These are phyloP conservation scores for Eulemur macaco DNA, from an alignment of 2,113 vertebrate species.

Conservation along the genomic window DNA sequence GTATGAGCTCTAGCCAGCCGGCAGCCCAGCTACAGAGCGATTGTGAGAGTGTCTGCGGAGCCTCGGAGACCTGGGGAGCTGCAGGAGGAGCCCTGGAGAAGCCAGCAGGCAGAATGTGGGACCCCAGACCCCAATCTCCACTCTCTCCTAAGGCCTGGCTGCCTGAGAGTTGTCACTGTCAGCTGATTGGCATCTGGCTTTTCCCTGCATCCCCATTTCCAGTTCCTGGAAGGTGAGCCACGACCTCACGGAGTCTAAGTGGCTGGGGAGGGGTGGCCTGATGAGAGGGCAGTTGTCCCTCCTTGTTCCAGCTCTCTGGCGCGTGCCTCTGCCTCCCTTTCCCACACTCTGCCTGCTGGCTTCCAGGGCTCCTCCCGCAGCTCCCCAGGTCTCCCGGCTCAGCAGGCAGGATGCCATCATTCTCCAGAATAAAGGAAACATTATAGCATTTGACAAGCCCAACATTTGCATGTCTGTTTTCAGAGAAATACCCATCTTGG, in stretches of 20 bases:
- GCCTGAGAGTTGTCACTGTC: background rate
- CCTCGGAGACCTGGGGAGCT: too few species aligned
- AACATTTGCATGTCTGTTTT: constrained; percentile 87
- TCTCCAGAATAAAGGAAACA: constrained; percentile 86
- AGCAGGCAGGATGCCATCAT: constrained; percentile 89
- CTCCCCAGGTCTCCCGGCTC: constrained; percentile 89
- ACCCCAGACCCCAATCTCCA: background rate
- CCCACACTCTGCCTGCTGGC: constrained; percentile 90
- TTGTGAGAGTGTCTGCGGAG: too few species aligned
- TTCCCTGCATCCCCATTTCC: background rate
- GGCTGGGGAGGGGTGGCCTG: too few species aligned
- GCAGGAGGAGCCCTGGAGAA: too few species aligned
- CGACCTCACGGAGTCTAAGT: too few species aligned
- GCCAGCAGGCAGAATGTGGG: too few species aligned
- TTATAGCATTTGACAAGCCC: constrained; percentile 83
- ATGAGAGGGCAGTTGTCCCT: constrained; percentile 71
- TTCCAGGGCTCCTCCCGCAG: constrained; percentile 83
- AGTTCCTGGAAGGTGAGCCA: background rate
- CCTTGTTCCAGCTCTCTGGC: constrained; percentile 88
- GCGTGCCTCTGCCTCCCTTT: constrained; percentile 90
- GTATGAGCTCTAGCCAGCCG: too few species aligned
- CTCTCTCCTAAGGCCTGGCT: background rate
- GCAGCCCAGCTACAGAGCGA: background rate
- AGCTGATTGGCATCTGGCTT: background rate
- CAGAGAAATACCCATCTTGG: constrained; percentile 88